Percentiles rank a stretch among this genome's conserved stretches.
These are phyloP conservation scores for Marisa cornuarietis DNA, from an alignment of 1,140 invertebrate species.

Conservation along the genomic window DNA sequence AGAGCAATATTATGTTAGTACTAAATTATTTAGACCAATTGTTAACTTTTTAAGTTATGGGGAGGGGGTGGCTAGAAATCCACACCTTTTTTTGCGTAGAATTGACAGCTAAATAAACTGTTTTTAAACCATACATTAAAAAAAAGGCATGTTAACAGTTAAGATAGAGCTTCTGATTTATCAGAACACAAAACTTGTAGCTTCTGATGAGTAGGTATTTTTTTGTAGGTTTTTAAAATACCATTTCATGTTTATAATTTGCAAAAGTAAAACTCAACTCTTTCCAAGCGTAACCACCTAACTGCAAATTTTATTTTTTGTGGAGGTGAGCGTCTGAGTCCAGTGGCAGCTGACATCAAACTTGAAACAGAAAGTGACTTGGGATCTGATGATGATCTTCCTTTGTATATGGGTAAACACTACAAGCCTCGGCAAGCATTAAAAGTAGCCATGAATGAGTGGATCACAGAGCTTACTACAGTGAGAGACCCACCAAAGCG, in stretches of 20 bases:
- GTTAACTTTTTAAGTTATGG: too few species aligned
- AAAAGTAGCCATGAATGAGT: conserved; percentile 83
- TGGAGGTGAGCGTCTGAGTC: conserved; percentile 75
- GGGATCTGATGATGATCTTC: conserved; percentile 80
- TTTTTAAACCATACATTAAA: too few species aligned
- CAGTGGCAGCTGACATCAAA: conserved; percentile 90
- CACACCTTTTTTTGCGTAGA: too few species aligned
- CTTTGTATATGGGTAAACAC: conserved; percentile 65
- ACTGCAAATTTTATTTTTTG: not conserved
- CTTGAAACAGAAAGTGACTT: conserved; percentile 91
- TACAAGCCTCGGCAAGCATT: conserved; percentile 80
- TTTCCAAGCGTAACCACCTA: not conserved
- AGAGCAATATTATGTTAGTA: too few species aligned
- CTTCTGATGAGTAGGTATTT: too few species aligned
- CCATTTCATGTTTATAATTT: not conserved
- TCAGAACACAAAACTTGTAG: too few species aligned
- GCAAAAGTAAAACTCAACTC: not conserved
- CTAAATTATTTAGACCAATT: too few species aligned
- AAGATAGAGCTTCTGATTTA: too few species aligned
- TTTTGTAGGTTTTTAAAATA: not conserved
- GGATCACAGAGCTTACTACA: conserved; percentile 87
- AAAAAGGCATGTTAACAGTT: too few species aligned
- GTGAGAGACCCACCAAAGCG: conserved; percentile 42
- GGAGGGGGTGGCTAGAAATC: too few species aligned
- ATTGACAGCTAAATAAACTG: too few species aligned